A percentile compares a stretch with the other conserved stretches of the same genome.
phyloP scores from a whole-genome alignment of 2,113 vertebrate species.

The Nettapus auritus region DNA sequence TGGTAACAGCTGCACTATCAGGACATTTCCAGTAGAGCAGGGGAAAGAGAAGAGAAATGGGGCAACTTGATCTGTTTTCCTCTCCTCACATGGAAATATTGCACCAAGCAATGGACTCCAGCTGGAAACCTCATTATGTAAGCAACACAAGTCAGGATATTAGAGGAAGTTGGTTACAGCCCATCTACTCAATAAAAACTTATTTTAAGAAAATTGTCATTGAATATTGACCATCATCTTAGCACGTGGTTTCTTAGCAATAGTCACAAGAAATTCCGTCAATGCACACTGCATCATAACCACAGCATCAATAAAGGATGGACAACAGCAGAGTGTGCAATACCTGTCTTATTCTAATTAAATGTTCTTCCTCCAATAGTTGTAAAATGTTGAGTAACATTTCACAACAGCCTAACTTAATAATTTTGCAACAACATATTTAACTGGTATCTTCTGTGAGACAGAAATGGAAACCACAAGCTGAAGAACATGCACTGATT shows the following conservation, averaged over 20 bases:
- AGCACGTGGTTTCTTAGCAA: constrained; percentile 10
- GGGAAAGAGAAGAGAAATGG: not conserved
- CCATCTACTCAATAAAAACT: not conserved
- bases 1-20: not conserved
- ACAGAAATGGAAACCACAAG: constrained; percentile 57
- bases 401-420: constrained; percentile 56
- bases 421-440: constrained; percentile 58
- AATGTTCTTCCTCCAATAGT: not conserved
- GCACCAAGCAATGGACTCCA: not conserved
- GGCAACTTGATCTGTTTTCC: not conserved
- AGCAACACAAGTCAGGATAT: not conserved
- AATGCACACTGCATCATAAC: not conserved
- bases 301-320: not conserved
- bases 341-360: not conserved
- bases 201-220: not conserved
- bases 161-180: not conserved
- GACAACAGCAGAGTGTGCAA: not conserved
- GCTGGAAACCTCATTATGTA: not conserved
- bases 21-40: not conserved
- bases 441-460: constrained; percentile 48
- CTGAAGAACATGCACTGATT: constrained; percentile 29
- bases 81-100: not conserved
- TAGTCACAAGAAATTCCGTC: not conserved
- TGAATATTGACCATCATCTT: not conserved
- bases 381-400: not conserved